These are phyloP conservation scores for Spisula subtruncata DNA, from an alignment of 2,888 invertebrate species.

Conservation along the genomic window DNA sequence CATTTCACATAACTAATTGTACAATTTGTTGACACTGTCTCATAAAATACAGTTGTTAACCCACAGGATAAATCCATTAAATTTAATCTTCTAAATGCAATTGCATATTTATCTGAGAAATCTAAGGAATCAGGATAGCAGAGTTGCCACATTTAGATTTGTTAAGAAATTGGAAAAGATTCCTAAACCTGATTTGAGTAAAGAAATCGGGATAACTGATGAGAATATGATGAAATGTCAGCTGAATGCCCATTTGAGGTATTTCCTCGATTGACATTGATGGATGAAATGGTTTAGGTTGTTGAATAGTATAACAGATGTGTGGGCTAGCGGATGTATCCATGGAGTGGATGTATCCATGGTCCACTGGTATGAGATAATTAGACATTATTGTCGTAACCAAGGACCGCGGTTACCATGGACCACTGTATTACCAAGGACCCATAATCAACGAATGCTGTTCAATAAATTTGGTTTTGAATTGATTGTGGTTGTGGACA, in stretches of 20 bases:
- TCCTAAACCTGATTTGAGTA: background rate
- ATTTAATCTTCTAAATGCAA: background rate
- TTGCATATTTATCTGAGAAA: background rate
- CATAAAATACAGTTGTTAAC: conserved; percentile 8
- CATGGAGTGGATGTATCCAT: no score
- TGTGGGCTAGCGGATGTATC: background rate
- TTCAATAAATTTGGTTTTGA: conserved; percentile 12
- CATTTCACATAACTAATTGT: conserved; percentile 8
- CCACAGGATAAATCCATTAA: background rate
- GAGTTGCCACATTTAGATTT: conserved; percentile 23
- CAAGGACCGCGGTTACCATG: background rate
- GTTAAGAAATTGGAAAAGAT: conserved; percentile 24
- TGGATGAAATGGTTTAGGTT: background rate
- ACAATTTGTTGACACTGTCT: background rate
- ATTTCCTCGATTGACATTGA: background rate
- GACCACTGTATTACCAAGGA: background rate
- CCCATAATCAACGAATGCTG: background rate
- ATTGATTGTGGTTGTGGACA: conserved; percentile 21
- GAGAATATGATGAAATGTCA: background rate
- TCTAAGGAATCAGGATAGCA: background rate
- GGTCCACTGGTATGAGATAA: background rate
- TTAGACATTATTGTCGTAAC: background rate
- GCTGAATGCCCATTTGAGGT: background rate
- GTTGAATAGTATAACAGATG: background rate
- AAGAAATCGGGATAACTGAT: background rate